Evolutionary conservation across 2,113 vertebrate species (phyloP), one percentile per base, ranked within the genome.

Genomic region (Dasyornis broadbenti): DNA sequence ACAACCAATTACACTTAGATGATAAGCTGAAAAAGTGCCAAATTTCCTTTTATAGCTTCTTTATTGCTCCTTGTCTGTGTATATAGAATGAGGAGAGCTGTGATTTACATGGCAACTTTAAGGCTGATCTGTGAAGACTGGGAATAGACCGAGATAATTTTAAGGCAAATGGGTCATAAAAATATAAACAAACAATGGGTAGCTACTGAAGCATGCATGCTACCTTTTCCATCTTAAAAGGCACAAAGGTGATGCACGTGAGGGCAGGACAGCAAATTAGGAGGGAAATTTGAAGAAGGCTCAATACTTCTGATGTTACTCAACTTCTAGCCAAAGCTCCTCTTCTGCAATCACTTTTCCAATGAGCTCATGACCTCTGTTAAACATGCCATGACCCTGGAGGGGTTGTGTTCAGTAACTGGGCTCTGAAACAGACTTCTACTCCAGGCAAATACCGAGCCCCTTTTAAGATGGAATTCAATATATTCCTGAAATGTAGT

Each of bases 21-120:
- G 56, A 94, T 93, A 93, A 96, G 65, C 40, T 93, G 90, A 90
- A 95, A 78, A 95, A 92, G 80, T 90, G 94, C 92, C 92, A 95
- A 44, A 93, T 86, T 92, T 89, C 72, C 75, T 93, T 96, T 95
- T 96, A 95, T 95, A 90, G 88, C 88, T 93, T 89, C 56, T 96
- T 96, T 96, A 95, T 96, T 94, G 81, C 94, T 90, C 86, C 44
- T 49, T 78, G 56, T 75, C 63, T 96, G 64, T 83, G 44, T 86
- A 35, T 94, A 75, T 83, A 75, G 64, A 86, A 83, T 57, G n/a
- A 75, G 61, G 60, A 93, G 52, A 56, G 22, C 65, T 86, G 47
- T 75, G 80, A 92, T 92, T 81, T 86, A 71, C 53, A 44, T 57
- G 39, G 50, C 47, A 63, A 60, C 79, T 80, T 91, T 66, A 88